phyloP scores from a whole-genome alignment of 1,140 invertebrate species.

The Rhagoletis zephyria region DNA sequence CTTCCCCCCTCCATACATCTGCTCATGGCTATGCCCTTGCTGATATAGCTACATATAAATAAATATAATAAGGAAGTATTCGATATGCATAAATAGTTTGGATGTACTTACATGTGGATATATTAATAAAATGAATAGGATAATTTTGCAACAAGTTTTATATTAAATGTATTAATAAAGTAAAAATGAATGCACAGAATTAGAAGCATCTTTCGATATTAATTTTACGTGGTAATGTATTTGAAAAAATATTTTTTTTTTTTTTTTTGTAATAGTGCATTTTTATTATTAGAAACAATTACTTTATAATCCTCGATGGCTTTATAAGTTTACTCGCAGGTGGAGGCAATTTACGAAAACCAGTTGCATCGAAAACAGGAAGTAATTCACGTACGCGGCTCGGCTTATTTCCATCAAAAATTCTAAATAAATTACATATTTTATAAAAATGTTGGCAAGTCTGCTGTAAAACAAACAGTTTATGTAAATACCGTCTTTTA shows the following conservation, averaged over 20 bases:
- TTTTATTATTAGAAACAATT: slow-evolving; percentile 59
- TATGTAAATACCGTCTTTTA: slow-evolving; percentile 74
- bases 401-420: slow-evolving; percentile 76
- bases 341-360: slow-evolving; percentile 84
- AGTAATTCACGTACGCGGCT: slow-evolving; percentile 83
- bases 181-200: neutral
- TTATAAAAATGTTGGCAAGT: slow-evolving; percentile 3
- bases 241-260: neutral
- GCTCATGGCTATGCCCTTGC: too few relatives aligned
- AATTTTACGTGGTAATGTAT: neutral
- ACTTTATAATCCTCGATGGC: slow-evolving; percentile 73
- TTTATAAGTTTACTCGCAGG: slow-evolving; percentile 84
- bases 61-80: too few relatives aligned
- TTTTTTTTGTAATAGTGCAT: neutral
- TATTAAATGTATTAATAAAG: neutral
- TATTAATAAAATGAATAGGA: neutral
- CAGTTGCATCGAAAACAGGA: slow-evolving; percentile 86
- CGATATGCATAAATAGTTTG: too few relatives aligned
- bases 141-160: slow-evolving; percentile 6
- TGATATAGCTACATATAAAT: too few relatives aligned
- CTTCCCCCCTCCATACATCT: too few relatives aligned
- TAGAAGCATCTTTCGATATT: neutral
- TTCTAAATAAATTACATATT: slow-evolving; percentile 67
- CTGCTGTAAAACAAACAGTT: slow-evolving; percentile 2
- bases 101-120: too few relatives aligned